Evolutionary conservation across 2,797 vertebrate species (phyloP).

Genomic region (Acanthiza pusilla): DNA sequence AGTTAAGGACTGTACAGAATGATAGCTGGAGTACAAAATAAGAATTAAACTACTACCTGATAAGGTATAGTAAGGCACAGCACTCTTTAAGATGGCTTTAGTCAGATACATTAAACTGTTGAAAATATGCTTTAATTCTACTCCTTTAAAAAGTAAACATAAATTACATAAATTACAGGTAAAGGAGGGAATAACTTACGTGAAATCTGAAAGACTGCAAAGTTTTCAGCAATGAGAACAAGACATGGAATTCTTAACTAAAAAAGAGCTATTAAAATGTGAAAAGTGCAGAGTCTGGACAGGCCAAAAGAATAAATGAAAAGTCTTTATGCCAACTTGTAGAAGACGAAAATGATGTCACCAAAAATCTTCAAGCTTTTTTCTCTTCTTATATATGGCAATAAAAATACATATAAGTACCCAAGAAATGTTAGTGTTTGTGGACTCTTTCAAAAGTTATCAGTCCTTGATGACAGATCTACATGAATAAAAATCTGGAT

Average conservation of each 20-base stretch:
- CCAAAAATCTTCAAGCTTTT: background rate
- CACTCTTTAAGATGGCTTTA: background rate
- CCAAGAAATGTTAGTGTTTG: background rate
- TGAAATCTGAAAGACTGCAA: background rate
- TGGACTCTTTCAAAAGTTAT: background rate
- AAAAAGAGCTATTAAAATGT: background rate
- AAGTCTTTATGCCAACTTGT: background rate
- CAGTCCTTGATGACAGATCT: background rate
- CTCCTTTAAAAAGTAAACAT: background rate
- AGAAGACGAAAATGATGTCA: background rate
- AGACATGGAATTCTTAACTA: background rate
- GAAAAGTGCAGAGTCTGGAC: background rate
- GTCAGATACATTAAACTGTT: background rate
- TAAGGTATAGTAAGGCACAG: background rate
- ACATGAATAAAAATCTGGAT: background rate
- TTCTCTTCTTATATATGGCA: background rate
- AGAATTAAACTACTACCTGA: background rate
- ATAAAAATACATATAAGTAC: background rate
- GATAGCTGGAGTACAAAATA: background rate
- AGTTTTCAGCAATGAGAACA: background rate
- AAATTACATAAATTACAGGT: background rate
- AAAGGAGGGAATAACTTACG: background rate
- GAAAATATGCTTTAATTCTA: background rate
- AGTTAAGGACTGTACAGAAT: background rate
- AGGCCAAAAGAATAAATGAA: background rate